phyloP scores from a whole-genome alignment of 2,113 vertebrate genomes.

The Epinephelus cyanopodus region DNA sequence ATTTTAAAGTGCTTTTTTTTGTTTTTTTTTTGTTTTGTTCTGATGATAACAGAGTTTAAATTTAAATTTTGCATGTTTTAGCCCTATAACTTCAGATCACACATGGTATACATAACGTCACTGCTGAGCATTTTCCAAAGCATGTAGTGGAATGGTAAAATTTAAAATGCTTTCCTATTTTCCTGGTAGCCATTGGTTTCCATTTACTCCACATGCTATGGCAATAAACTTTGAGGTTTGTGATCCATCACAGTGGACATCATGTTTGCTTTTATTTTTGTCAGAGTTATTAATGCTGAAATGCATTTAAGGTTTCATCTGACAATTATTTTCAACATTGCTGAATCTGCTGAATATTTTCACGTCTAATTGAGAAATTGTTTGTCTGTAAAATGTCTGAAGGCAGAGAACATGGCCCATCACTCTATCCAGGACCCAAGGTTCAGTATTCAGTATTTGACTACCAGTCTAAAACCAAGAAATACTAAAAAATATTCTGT shows the following conservation, averaged over 20 bases:
- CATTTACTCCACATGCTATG: not conserved
- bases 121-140: conserved; percentile 3
- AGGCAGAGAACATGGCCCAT: not conserved
- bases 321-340: not conserved
- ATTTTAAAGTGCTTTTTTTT: not conserved
- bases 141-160: not conserved
- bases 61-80: conserved; percentile 6
- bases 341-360: not conserved
- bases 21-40: too few species aligned
- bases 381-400: not conserved
- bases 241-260: not conserved
- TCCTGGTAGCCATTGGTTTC: not conserved
- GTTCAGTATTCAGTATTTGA: too few species aligned
- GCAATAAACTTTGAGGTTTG: not conserved
- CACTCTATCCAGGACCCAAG: not conserved
- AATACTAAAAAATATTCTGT: too few species aligned
- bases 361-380: not conserved
- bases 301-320: not conserved
- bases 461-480: too few species aligned
- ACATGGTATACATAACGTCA: not conserved
- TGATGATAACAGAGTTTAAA: not conserved
- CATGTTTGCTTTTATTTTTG: not conserved
- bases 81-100: not conserved
- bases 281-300: not conserved
- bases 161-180: not conserved